phyloP scores from a whole-genome alignment of 1,140 invertebrate genomes.

The Yoshiicerus persimilis region DNA sequence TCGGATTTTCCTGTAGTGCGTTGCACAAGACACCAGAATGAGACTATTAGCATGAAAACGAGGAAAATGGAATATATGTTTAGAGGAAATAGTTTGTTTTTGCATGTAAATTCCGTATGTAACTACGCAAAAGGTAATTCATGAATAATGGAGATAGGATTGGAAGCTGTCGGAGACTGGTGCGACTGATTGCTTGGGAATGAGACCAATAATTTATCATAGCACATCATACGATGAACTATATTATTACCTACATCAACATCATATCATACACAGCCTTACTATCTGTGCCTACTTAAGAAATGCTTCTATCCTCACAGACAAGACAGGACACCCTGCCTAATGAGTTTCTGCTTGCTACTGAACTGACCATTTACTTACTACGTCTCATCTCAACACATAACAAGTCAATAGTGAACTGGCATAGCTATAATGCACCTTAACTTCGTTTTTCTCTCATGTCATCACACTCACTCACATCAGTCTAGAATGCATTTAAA shows the following conservation, averaged over 20 bases:
- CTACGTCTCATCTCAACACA: too few species aligned
- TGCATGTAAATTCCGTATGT: neutral
- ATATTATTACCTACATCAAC: neutral
- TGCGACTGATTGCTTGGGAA: neutral
- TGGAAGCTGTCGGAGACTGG: neutral
- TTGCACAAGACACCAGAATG: neutral
- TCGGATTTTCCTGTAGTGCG: neutral
- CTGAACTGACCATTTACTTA: too few species aligned
- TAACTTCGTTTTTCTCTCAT: too few species aligned
- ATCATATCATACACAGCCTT: too few species aligned
- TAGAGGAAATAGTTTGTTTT: neutral
- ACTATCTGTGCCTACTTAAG: neutral
- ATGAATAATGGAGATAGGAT: neutral
- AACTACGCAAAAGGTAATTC: neutral
- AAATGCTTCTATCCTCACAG: neutral
- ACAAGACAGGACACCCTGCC: too few species aligned
- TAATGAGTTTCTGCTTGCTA: too few species aligned
- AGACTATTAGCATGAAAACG: neutral
- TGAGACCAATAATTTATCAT: neutral
- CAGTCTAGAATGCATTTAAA: too few species aligned
- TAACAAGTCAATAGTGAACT: too few species aligned
- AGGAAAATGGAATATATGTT: neutral
- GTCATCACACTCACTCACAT: too few species aligned
- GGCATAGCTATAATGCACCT: too few species aligned
- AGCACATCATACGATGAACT: neutral